Conservation (phyloP, 2,113 vertebrate species). For the Cygnus buccinator region DNA sequence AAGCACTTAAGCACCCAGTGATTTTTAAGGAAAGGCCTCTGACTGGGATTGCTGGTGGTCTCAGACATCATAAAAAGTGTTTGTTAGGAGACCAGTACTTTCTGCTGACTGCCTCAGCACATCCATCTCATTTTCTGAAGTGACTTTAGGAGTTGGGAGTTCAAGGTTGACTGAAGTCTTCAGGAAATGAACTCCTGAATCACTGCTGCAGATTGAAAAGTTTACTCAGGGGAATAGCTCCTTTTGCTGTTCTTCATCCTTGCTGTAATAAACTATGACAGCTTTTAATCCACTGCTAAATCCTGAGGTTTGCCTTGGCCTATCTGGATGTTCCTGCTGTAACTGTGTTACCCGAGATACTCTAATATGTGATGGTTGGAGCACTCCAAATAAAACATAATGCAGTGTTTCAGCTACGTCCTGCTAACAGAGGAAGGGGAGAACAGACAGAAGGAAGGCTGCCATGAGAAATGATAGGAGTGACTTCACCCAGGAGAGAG, state of each 20-base stretch:
- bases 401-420: not conserved
- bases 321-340: not conserved
- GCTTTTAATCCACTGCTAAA: not conserved
- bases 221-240: not conserved
- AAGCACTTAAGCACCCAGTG: constrained; percentile 62
- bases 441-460: not conserved
- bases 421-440: not conserved
- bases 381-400: not conserved
- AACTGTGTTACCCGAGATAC: not conserved
- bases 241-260: constrained; percentile 23
- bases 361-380: not conserved
- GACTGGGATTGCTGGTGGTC: not conserved
- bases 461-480: not conserved
- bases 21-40: constrained; percentile 41
- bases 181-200: constrained; percentile 53
- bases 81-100: not conserved
- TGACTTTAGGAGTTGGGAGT: not conserved
- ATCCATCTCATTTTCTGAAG: constrained; percentile 28
- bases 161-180: constrained; percentile 53
- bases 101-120: not conserved
- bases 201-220: constrained; percentile 8
- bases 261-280: not conserved
- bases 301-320: not conserved
- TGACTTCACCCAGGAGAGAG: not conserved
- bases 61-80: not conserved